Evolutionary conservation across 2,113 vertebrate species (phyloP).

Genomic region (Grallaria varia): DNA sequence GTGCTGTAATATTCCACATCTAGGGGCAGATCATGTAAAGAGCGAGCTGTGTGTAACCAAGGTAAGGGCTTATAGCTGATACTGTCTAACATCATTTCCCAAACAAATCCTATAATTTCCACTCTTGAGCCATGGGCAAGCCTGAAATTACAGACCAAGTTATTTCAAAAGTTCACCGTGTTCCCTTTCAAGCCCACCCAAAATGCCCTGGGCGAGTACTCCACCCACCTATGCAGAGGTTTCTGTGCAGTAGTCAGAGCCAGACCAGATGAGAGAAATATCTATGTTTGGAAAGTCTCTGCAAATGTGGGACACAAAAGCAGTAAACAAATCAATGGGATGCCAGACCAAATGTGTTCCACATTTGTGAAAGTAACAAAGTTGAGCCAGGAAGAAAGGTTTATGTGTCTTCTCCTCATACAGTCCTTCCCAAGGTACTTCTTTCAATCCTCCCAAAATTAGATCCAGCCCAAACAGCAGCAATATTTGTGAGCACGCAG

Average conservation of each 20-base stretch:
- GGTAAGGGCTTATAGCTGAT: not conserved
- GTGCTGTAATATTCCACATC: not conserved
- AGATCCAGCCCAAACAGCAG: constrained; percentile 31
- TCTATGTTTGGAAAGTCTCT: constrained; percentile 13
- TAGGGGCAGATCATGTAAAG: not conserved
- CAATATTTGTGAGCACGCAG: not conserved
- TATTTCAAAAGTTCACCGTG: not conserved
- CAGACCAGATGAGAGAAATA: constrained; percentile 44
- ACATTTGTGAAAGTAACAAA: constrained; percentile 46
- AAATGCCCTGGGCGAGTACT: not conserved
- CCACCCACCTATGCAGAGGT: not conserved
- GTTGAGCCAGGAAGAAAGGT: constrained; percentile 41
- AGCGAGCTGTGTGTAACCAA: not conserved
- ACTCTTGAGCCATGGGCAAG: not conserved
- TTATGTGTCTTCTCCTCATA: constrained; percentile 30
- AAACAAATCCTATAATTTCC: not conserved
- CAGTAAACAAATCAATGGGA: constrained; percentile 58
- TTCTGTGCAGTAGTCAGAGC: constrained; percentile 18
- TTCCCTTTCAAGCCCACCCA: not conserved
- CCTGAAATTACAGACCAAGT: not conserved
- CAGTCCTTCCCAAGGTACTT: constrained; percentile 37
- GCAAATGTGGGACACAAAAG: constrained; percentile 36
- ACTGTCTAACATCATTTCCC: not conserved
- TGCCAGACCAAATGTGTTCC: constrained; percentile 52
- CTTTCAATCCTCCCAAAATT: not conserved